Conservation (phyloP, 2,113 vertebrate genomes). For the Entomyzon cyanotis region DNA sequence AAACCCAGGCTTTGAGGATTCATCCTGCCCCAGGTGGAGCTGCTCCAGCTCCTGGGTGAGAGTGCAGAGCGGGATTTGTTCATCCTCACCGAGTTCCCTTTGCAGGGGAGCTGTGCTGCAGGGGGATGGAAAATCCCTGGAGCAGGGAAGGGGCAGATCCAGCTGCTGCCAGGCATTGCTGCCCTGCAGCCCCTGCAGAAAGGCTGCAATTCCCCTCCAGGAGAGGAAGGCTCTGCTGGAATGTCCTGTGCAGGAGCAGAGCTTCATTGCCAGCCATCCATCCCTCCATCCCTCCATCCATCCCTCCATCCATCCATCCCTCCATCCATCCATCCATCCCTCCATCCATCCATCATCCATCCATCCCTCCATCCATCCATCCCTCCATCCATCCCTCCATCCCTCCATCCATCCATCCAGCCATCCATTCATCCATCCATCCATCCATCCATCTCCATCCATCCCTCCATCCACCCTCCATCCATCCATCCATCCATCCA, state of each 20-base stretch:
- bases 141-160: background rate
- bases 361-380: too few relatives aligned
- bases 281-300: background rate
- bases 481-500: too few relatives aligned
- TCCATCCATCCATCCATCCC: too few relatives aligned
- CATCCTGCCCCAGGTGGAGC: background rate
- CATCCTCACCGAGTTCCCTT: accelerated
- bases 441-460: too few relatives aligned
- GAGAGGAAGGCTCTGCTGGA: background rate
- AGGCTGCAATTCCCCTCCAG: background rate
- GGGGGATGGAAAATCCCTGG: background rate
- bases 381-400: too few relatives aligned
- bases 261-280: background rate
- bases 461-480: too few relatives aligned
- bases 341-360: too few relatives aligned
- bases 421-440: too few relatives aligned
- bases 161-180: background rate
- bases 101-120: background rate
- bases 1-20: background rate
- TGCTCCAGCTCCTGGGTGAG: background rate
- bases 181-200: background rate
- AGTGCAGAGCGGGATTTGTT: background rate
- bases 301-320: too few relatives aligned
- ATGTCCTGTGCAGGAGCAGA: background rate
- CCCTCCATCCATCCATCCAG: too few relatives aligned